These are phyloP conservation scores for Desmodus rotundus DNA, from an alignment of 2,113 vertebrate genomes.

Conservation along the genomic window DNA sequence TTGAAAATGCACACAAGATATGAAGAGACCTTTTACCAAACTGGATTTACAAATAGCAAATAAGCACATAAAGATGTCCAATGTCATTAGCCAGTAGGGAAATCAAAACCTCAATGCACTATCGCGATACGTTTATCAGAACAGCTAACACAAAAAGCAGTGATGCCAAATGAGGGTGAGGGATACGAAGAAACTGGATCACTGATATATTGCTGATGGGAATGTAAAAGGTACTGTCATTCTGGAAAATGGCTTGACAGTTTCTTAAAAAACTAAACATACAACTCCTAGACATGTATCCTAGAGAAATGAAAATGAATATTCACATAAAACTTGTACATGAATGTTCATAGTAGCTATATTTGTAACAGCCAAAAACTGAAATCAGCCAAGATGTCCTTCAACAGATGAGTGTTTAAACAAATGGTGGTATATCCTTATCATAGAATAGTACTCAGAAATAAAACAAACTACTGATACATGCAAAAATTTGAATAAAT, in stretches of 20 bases:
- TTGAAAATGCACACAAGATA: too few species aligned
- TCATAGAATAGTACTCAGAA: neutral
- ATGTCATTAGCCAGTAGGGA: neutral
- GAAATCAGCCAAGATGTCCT: neutral
- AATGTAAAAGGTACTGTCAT: neutral
- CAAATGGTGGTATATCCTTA: neutral
- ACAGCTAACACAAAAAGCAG: neutral
- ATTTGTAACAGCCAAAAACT: neutral
- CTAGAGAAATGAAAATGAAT: neutral
- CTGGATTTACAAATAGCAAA: too few species aligned
- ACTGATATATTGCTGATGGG: neutral
- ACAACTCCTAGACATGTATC: neutral
- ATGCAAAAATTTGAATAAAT: too few species aligned
- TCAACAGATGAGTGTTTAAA: neutral
- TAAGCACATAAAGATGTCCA: too few species aligned
- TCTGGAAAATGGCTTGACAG: neutral
- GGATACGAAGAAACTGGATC: neutral
- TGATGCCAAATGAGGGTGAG: neutral
- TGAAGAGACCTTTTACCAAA: too few species aligned
- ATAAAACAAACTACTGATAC: too few species aligned
- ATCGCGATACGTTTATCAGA: neutral
- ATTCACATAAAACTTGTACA: neutral
- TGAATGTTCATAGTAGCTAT: neutral
- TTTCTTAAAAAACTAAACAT: neutral
- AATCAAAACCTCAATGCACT: neutral